phyloP scores from a whole-genome alignment of 2,113 vertebrate genomes.

The Butorides virescens region DNA sequence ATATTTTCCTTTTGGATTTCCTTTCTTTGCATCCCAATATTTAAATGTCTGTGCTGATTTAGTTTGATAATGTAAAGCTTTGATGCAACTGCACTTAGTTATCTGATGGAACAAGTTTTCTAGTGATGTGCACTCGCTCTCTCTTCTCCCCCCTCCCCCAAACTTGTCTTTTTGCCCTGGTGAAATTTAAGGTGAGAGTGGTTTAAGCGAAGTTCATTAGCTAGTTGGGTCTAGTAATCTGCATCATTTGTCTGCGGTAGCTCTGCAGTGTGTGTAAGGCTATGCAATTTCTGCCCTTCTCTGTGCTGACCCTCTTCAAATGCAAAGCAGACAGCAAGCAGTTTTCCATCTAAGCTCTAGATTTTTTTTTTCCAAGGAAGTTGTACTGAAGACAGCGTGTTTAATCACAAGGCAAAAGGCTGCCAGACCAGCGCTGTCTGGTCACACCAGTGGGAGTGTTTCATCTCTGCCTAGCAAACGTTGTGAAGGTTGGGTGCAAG shows the following conservation, averaged over 20 bases:
- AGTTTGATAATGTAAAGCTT: background rate
- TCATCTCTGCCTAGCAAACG: background rate
- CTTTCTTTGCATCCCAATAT: background rate
- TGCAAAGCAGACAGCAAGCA: background rate
- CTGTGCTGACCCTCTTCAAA: background rate
- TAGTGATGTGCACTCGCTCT: accelerated
- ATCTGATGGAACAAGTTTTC: background rate
- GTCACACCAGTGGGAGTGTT: background rate
- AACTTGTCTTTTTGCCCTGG: background rate
- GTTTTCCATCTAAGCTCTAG: background rate
- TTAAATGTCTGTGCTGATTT: background rate
- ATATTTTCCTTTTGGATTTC: background rate
- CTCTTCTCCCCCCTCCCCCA: accelerated
- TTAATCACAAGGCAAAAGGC: background rate
- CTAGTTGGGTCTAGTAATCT: background rate
- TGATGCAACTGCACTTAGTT: background rate
- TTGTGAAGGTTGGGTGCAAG: accelerated
- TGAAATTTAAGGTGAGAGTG: background rate
- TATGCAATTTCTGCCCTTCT: background rate
- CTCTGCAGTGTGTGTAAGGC: background rate
- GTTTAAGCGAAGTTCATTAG: background rate
- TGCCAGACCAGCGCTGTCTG: accelerated
- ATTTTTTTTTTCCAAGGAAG: background rate
- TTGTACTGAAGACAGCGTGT: background rate
- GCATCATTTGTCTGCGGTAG: background rate